Percentiles rank a stretch among this genome's conserved stretches.
Conservation (phyloP, 2,888 invertebrate genomes). For the Copidosoma aretas region DNA sequence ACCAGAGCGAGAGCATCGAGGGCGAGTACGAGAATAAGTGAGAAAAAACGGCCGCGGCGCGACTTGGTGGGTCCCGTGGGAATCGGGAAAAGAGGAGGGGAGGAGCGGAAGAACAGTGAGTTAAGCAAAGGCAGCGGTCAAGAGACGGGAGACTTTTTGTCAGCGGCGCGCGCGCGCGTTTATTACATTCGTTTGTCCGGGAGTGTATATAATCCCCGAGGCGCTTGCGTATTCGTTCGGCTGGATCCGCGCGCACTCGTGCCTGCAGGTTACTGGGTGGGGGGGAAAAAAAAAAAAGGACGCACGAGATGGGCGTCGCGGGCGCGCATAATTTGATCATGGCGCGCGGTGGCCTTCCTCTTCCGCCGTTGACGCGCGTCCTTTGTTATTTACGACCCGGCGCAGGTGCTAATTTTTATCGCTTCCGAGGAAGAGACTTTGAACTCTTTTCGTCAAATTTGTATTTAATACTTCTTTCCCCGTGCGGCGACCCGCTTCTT, state of each 20-base stretch:
- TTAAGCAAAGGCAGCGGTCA: no score
- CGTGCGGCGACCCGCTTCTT: no score
- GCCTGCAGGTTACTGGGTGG: no score
- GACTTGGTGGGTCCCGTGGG: constrained; percentile 26
- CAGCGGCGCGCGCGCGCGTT: background rate
- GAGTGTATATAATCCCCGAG: constrained; percentile 31
- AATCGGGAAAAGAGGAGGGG: constrained; percentile 12
- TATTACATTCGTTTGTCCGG: constrained; percentile 34
- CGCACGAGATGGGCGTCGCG: constrained; percentile 31
- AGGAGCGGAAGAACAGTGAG: no score
- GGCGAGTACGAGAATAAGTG: background rate
- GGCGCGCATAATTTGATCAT: constrained; percentile 40
- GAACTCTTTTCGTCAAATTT: no score
- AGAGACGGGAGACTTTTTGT: no score
- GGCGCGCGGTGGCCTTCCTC: constrained; percentile 29
- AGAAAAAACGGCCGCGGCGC: constrained; percentile 2
- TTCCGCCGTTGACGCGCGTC: no score
- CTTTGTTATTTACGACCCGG: constrained; percentile 35
- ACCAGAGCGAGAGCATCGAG: background rate
- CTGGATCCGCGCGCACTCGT: background rate
- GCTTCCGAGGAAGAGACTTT: no score
- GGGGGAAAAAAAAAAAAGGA: background rate
- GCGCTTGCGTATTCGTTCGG: constrained; percentile 35
- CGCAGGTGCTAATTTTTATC: constrained; percentile 41
- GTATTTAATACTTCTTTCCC: no score